Evolutionary conservation across 1,140 invertebrate species (phyloP), one percentile per base, ranked within the genome.

Genomic region (Pantala flavescens): DNA sequence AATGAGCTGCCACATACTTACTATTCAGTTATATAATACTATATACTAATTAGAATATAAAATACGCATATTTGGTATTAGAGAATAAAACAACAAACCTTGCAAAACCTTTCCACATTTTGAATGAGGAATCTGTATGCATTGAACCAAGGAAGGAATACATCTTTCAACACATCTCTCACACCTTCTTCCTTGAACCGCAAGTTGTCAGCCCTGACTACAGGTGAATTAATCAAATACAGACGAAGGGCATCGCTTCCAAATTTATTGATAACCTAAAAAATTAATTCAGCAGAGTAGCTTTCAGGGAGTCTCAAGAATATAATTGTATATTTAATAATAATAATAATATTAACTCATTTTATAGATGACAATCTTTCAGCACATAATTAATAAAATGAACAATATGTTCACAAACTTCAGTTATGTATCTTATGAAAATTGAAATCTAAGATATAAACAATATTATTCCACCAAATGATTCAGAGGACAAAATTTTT

Each of bases 111-210:
- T 77, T 94, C 90, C 71, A 98, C 88, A 82, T 98, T 98, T 84
- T 98, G 96, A 79, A 97, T 87, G 24, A 99, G 86, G 80, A 98
- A 98, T 74, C 96, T 87, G 82, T 97, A 99, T 0, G 98, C 97
- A 85, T 99, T 99, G 80, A 96, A 99, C 98, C 97, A 99, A 0
- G 98, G 98, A 49, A 99, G 81, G 80, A 99, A 97, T 0, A 99
- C 96, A 82, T 99, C 97, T 83, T 99, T 99, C 12, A 99, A 88
- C 49, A 99, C 88, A 84, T 98, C 96, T 73, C 91, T 87, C 0
- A 99, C 97, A 23, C 96, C 98, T 81, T 98, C 95, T 83, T 99
- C 97, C 81, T 97, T 97, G 82, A 99, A 99, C 73, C 92, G 84
- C 24, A 99, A 86, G 84, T 95, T 98, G 81, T 99, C 98, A 10